These are phyloP conservation scores for Timema podura DNA, from an alignment of 2,888 invertebrate species.

Conservation along the genomic window DNA sequence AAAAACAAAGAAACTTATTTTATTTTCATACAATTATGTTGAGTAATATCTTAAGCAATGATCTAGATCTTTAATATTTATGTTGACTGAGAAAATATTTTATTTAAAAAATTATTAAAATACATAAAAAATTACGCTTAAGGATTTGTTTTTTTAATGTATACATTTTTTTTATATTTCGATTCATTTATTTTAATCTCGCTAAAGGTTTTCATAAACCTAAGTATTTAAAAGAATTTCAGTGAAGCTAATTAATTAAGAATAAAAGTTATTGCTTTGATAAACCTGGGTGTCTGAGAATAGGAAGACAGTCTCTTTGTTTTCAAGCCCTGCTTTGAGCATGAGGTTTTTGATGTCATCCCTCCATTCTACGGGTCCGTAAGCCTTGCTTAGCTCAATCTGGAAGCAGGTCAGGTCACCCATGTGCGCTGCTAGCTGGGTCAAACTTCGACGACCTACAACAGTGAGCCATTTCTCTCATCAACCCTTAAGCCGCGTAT, in stretches of 20 bases:
- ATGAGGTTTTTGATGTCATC: constrained; percentile 79
- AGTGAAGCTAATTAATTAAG: not conserved
- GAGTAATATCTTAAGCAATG: too few relatives aligned
- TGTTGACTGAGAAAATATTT: too few relatives aligned
- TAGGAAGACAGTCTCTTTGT: constrained; percentile 74
- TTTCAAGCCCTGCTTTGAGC: constrained; percentile 72
- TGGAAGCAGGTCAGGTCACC: constrained; percentile 71
- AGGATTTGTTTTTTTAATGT: too few relatives aligned
- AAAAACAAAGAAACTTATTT: too few relatives aligned
- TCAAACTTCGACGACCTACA: constrained; percentile 74
- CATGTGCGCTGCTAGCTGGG: constrained; percentile 72
- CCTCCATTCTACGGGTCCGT: constrained; percentile 74
- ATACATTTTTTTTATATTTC: too few relatives aligned
- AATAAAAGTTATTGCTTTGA: constrained; percentile 39
- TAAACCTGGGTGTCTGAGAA: constrained; percentile 81
- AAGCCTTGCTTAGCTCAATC: constrained; percentile 79
- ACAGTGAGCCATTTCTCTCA: too few relatives aligned
- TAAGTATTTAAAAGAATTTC: not conserved
- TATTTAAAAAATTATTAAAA: too few relatives aligned
- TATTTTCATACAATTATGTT: too few relatives aligned
- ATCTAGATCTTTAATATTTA: too few relatives aligned
- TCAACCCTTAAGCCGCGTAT: too few relatives aligned
- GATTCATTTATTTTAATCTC: too few relatives aligned
- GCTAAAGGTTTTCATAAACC: not conserved
- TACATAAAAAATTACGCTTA: too few relatives aligned